phyloP scores from a whole-genome alignment of 2,888 invertebrate genomes.

The Spatulosminthurus flaviceps region DNA sequence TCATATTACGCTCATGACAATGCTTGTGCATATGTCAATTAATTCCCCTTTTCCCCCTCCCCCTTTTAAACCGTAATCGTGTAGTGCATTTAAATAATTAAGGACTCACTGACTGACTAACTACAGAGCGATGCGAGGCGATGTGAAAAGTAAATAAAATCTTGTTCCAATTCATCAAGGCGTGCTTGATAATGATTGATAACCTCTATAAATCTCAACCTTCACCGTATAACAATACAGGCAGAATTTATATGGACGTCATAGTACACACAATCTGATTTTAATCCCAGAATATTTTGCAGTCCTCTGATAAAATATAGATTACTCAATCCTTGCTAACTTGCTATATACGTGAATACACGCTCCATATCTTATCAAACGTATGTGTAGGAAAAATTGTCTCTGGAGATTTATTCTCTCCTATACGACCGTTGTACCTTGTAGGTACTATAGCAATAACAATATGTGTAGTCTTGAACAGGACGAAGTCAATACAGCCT shows the following conservation, averaged over 20 bases:
- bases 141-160: slow-evolving; percentile 8
- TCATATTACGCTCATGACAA: too few species aligned
- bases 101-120: not conserved
- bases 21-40: too few species aligned
- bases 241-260: not conserved
- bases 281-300: not conserved
- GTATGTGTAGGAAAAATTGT: not conserved
- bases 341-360: too few species aligned
- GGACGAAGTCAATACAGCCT: not conserved
- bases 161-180: not conserved
- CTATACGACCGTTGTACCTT: not conserved
- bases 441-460: too few species aligned
- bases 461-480: too few species aligned
- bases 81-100: not conserved
- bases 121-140: too few species aligned
- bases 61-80: too few species aligned
- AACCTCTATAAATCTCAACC: not conserved
- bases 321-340: not conserved
- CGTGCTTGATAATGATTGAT: not conserved
- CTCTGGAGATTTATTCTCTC: not conserved
- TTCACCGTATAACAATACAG: not conserved
- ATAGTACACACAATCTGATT: not conserved
- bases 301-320: not conserved
- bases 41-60: too few species aligned
- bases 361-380: not conserved